Conservation (phyloP, 2,888 invertebrate species). For the Timema cristinae region DNA sequence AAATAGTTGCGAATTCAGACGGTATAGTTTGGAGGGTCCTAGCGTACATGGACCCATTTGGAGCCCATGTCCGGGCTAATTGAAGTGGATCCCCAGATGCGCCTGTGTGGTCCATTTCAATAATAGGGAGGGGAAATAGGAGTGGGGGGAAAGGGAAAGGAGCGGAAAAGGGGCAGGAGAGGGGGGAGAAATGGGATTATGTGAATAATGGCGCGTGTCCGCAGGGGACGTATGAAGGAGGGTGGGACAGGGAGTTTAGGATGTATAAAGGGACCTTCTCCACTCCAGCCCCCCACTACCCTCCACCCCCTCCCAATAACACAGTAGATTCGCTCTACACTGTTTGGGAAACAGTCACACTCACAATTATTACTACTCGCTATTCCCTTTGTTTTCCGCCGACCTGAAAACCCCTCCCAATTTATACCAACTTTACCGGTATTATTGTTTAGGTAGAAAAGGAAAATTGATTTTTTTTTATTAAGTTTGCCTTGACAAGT, state of each 20-base stretch:
- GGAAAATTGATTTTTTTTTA: too few relatives aligned
- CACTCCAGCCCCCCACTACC: background rate
- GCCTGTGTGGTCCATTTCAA: constrained; percentile 19
- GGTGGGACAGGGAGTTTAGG: background rate
- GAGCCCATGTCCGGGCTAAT: constrained; percentile 21
- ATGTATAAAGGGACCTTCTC: background rate
- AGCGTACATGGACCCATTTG: constrained; percentile 13
- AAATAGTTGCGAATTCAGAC: too few relatives aligned
- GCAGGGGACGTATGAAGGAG: constrained; percentile 7
- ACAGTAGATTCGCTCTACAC: too few relatives aligned
- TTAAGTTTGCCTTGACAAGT: too few relatives aligned
- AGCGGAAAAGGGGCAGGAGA: background rate
- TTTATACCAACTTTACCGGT: too few relatives aligned
- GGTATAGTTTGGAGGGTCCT: too few relatives aligned
- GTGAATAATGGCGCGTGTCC: constrained; percentile 17
- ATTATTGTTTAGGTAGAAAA: too few relatives aligned
- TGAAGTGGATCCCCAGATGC: constrained; percentile 25
- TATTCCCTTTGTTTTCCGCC: constrained; percentile 4
- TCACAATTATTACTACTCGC: constrained; percentile 12
- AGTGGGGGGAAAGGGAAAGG: background rate
- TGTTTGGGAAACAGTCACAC: constrained; percentile 15
- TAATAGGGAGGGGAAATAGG: constrained; percentile 10
- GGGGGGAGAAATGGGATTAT: background rate
- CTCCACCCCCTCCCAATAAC: background rate
- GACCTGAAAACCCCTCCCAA: too few relatives aligned